phyloP scores from a whole-genome alignment of 53 echinoderm and acorn worm genomes.

The Echinometra lucunter region DNA sequence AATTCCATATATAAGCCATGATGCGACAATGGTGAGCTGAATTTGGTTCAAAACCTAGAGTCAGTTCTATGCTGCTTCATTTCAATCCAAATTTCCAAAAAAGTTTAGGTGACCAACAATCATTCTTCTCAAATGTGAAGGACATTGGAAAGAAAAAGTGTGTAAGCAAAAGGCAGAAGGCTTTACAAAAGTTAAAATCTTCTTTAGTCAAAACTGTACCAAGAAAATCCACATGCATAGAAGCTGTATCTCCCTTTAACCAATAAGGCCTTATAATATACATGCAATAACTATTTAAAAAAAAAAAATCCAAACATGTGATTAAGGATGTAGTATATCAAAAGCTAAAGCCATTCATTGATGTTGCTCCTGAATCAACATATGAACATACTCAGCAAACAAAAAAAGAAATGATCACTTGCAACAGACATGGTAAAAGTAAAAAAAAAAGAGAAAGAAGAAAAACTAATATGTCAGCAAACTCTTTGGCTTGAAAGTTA shows the following conservation, averaged over 20 bases:
- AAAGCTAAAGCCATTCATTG: neutral
- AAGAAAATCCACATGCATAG: neutral
- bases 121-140: neutral
- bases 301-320: neutral
- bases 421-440: neutral
- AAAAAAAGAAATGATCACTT: neutral
- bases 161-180: too few relatives aligned
- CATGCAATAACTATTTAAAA: neutral
- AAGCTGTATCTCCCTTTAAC: neutral
- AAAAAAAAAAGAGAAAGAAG: neutral
- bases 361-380: neutral
- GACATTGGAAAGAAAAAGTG: too few relatives aligned
- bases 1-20: too few relatives aligned
- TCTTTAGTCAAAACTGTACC: neutral
- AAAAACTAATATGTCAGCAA: neutral
- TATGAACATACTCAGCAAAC: neutral
- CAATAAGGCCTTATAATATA: neutral
- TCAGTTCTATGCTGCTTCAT: too few relatives aligned
- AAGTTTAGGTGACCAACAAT: too few relatives aligned
- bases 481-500: neutral
- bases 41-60: too few relatives aligned
- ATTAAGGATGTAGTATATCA: neutral
- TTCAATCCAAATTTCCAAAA: too few relatives aligned
- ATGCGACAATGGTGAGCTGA: too few relatives aligned
- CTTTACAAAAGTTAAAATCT: too few relatives aligned